phyloP scores from a whole-genome alignment of 2,113 vertebrate species.

The Spermophilus dauricus region DNA sequence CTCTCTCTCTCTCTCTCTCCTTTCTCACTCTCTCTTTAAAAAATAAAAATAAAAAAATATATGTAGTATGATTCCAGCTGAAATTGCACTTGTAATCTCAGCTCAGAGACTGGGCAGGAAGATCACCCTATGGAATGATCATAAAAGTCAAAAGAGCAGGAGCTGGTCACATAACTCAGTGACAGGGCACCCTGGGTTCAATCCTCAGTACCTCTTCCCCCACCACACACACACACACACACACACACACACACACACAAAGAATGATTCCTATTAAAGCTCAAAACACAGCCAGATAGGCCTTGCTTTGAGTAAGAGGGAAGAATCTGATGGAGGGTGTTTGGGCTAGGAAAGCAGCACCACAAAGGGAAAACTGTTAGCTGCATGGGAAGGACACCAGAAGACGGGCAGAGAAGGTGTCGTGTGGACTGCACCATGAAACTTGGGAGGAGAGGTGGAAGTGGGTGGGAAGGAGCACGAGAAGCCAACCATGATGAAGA shows the following conservation, averaged over 20 bases:
- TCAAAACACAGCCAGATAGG: not conserved
- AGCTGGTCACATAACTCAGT: not conserved
- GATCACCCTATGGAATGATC: too few species aligned
- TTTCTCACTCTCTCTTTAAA: too few species aligned
- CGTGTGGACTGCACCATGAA: not conserved
- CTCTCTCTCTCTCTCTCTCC: too few species aligned
- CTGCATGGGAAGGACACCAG: not conserved
- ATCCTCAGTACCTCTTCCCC: not conserved
- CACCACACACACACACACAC: not conserved
- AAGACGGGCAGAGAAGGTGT: not conserved
- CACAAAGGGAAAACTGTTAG: not conserved
- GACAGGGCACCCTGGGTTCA: not conserved
- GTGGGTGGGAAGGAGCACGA: not conserved
- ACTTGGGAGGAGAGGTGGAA: not conserved
- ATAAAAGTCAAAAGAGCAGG: not conserved
- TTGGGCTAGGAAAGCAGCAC: not conserved
- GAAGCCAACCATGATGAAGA: fast-evolving
- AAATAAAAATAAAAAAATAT: too few species aligned
- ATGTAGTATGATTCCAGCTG: not conserved
- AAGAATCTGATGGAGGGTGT: too few species aligned
- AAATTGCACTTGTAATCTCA: too few species aligned
- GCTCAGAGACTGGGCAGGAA: too few species aligned
- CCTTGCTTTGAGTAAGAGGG: not conserved
- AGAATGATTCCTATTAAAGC: not conserved
- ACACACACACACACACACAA: not conserved